Evolutionary conservation across 2,113 vertebrate genomes (phyloP), one percentile per base, ranked within the genome.

Genomic region (Cololabis saira): DNA sequence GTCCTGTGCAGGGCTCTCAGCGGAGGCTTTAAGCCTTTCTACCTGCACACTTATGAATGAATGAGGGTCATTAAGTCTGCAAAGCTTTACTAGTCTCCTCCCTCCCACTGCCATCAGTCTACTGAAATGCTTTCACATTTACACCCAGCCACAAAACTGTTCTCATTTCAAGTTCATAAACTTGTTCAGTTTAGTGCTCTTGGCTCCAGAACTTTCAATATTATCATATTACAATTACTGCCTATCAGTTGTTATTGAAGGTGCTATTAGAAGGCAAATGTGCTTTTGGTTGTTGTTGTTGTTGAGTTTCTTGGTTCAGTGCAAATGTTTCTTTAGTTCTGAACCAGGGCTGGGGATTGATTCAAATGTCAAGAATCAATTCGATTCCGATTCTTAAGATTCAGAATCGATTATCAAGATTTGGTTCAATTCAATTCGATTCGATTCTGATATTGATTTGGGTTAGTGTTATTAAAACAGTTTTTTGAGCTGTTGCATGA

Each of bases 11-110:
- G n/a, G 65, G 66, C 53, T 60, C 66, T 21, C 45, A 47, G 10
- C 19, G 15, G 12, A 54, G 57, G 42, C 43, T 63, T 22, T 42
- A 45, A 71, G 67, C 44, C 72, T 22, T 50, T 61, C 60, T 66
- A 62, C 60, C 72, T 71, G 61, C 65, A 61, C 76, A 72, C 83
- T 89, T 88, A 86, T 90, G 91, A 92, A 86, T 90, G 91, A 92
- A 91, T 90, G 81, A 69, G 21, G 44, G 72, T 78, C 86, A 85
- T 91, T 90, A 90, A 81, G 55, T 77, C 67, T 62, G 74, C 77
- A 76, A 81, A 81, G 63, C 81, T n/a, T n/a, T n/a, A 74, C 76
- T 74, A 81, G 59, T 61, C 52, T 55, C 68, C 58, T 61, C 41
- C 81, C 78, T 85, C 71, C 80, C 71, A 45, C 47, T 67, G 61